phyloP scores from a whole-genome alignment of 1,140 invertebrate genomes.

The Oppia nitens region DNA sequence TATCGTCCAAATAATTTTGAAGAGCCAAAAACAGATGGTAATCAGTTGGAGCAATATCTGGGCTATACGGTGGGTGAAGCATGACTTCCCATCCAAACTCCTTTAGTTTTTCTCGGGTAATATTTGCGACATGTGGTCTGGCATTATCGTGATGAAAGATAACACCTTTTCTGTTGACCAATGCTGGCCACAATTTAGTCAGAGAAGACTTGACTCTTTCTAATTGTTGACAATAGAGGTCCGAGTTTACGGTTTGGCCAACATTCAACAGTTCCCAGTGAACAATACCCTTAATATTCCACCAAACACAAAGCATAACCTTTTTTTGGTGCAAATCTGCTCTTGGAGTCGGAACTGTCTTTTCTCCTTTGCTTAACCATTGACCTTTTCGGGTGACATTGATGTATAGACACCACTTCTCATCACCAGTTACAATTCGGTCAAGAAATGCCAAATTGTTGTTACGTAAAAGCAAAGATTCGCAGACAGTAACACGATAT shows the following conservation, averaged over 20 bases:
- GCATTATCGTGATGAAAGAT: constrained; percentile 22
- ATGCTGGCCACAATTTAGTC: not conserved
- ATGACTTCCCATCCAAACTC: too few species aligned
- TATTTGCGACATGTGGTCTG: constrained; percentile 19
- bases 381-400: too few species aligned
- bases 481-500: too few species aligned
- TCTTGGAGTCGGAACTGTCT: too few species aligned
- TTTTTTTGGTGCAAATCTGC: too few species aligned
- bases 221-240: constrained; percentile 8
- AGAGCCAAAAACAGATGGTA: constrained; percentile 27
- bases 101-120: constrained; percentile 28
- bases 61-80: constrained; percentile 30
- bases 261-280: constrained; percentile 10
- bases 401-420: too few species aligned
- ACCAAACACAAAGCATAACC: too few species aligned
- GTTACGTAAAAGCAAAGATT: too few species aligned
- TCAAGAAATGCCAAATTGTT: too few species aligned
- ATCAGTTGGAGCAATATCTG: constrained; percentile 30
- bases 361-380: too few species aligned
- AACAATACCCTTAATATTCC: too few species aligned
- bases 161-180: not conserved
- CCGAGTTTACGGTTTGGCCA: constrained; percentile 14
- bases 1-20: not conserved
- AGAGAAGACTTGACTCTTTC: constrained; percentile 2
- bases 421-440: too few species aligned